Conservation (phyloP, 2,113 vertebrate genomes). For the Oxyura jamaicensis region DNA sequence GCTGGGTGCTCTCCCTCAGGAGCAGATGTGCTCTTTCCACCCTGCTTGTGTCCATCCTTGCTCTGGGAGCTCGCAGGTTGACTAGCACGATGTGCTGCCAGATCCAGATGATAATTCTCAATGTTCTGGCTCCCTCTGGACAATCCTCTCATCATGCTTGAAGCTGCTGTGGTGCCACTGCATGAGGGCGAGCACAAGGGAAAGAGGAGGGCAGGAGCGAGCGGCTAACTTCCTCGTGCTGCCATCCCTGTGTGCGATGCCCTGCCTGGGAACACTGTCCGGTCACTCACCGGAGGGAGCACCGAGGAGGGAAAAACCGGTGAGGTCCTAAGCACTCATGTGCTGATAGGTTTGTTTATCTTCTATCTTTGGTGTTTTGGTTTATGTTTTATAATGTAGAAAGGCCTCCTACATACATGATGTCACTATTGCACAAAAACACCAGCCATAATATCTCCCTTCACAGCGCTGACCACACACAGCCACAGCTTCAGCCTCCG, state of each 20-base stretch:
- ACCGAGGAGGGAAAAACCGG: not conserved
- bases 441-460: constrained; percentile 35
- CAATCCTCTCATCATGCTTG: not conserved
- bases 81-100: accelerated
- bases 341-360: constrained; percentile 40
- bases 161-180: accelerated
- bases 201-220: not conserved
- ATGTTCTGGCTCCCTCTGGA: not conserved
- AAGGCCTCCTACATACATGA: constrained; percentile 61
- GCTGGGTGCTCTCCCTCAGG: not conserved
- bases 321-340: not conserved
- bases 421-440: constrained; percentile 69
- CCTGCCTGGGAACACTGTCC: not conserved
- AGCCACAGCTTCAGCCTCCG: not conserved
- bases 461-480: not conserved
- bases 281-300: not conserved
- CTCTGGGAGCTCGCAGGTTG: not conserved
- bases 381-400: constrained; percentile 58
- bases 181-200: not conserved
- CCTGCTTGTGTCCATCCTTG: accelerated
- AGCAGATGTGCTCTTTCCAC: not conserved
- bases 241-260: not conserved
- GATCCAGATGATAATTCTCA: accelerated
- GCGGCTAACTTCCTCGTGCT: not conserved
- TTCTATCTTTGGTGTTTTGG: constrained; percentile 46